A percentile compares a stretch with the other conserved stretches of the same genome.
phyloP scores from a whole-genome alignment of 2,797 vertebrate species.

The Malacoctenus gilli region DNA sequence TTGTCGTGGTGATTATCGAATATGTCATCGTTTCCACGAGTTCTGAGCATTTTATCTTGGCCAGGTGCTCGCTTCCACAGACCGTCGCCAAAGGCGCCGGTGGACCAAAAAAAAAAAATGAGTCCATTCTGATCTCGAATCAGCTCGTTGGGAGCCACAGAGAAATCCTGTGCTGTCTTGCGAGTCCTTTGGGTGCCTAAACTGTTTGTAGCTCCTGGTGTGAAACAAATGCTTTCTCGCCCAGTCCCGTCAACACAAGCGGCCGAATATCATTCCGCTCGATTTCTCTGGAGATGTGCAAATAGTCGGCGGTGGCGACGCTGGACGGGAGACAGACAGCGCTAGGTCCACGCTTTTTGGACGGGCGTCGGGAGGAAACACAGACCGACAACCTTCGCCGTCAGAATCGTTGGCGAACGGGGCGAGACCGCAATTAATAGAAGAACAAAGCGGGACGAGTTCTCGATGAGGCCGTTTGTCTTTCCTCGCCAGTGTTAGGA shows the following conservation, averaged over 20 bases:
- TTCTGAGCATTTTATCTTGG: neutral
- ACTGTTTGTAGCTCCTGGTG: slow-evolving; percentile 4
- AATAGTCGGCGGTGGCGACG: neutral
- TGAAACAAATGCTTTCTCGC: slow-evolving; percentile 6
- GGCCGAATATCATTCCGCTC: neutral
- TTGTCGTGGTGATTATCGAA: neutral
- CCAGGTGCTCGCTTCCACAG: slow-evolving; percentile 5
- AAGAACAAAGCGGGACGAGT: too few relatives aligned
- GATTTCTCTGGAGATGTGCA: neutral
- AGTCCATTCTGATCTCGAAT: slow-evolving; percentile 2
- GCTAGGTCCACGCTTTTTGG: neutral
- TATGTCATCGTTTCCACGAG: slow-evolving; percentile 12
- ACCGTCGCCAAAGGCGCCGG: neutral
- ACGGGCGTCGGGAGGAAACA: too few relatives aligned
- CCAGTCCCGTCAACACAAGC: neutral
- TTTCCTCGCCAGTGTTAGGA: neutral
- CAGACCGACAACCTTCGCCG: neutral
- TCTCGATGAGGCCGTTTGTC: too few relatives aligned
- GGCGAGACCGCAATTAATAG: neutral
- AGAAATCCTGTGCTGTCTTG: neutral
- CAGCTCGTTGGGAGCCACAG: neutral
- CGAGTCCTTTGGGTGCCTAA: slow-evolving; percentile 4
- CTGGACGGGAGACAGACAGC: neutral
- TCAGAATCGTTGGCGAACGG: neutral
- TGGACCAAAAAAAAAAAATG: too few relatives aligned